Base-by-base conservation (phyloP, 2,113 vertebrate genomes). In the Pelodiscus sinensis region DNA sequence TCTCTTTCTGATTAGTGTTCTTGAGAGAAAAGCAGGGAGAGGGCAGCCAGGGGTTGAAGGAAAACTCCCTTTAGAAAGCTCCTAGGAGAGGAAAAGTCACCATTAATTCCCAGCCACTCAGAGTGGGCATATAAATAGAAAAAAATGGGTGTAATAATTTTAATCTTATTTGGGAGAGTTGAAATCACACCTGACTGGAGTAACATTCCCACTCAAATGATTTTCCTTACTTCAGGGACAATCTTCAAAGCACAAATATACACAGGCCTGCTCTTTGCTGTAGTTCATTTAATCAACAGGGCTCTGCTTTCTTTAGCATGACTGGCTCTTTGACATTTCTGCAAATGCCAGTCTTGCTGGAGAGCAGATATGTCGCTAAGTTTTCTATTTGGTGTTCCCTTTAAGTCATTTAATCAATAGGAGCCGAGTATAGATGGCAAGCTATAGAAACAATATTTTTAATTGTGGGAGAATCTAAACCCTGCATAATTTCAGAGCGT, bases 51-150 rank as follows among this genome's bases (percentile, higher is more conserved):
- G 31, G 9, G 50, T 4, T 31, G 60, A 73, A 35, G 38, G 57
- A 18, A 85, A 81, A 19, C 1, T 65, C 55, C 2, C 44, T 25
- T 91, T 75, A 35, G 31, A 75, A 81, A 92, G 24, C 4, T 0
- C 1, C 0, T 2, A 10, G 11, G 8, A 57, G 8, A 71, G 3
- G 4, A 75, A 91, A 95, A 77, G 9, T 1, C 31, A 8, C 0
- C 12, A 27, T 0, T 25, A 16, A 1, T 3, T 88, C 52, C 16
- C 56, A 4, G 5, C 50, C 29, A 2, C 22, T 58, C 9, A 84
- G 12, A 19, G 4, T 54, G 31, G 14, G 38, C 7, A n/a, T 12
- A 11, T 75, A 24, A 44, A 44, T 44, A 25, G 38, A 77, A 77
- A 12, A 12, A 21, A 77, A 77, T 7, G 38, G 38, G 22, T 50